A percentile compares a stretch with the other conserved stretches of the same genome.
Evolutionary conservation across 2,113 vertebrate species (phyloP).

Genomic region (Phalacrocorax carbo): DNA sequence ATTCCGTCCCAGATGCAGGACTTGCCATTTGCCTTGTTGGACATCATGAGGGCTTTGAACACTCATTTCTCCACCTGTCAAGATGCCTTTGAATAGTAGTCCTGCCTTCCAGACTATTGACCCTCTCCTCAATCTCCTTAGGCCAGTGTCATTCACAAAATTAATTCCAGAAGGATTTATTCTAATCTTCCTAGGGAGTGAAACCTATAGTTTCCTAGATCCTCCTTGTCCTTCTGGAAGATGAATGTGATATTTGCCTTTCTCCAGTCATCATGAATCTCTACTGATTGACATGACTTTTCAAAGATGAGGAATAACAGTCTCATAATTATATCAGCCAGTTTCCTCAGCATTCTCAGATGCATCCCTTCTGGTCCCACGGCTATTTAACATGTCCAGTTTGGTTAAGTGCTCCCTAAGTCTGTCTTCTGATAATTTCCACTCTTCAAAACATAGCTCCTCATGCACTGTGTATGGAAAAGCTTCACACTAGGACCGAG

Average conservation of each 20-base stretch:
- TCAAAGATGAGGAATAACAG: not conserved
- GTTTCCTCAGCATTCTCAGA: not conserved
- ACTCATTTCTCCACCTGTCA: not conserved
- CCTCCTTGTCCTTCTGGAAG: not conserved
- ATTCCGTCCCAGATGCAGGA: not conserved
- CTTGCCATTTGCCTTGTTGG: not conserved
- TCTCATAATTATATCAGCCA: not conserved
- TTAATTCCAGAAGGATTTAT: not conserved
- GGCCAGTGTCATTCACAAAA: not conserved
- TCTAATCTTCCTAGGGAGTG: not conserved
- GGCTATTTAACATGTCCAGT: not conserved
- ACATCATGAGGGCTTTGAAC: not conserved
- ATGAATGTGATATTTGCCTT: not conserved
- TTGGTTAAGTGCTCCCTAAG: not conserved
- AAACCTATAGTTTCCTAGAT: not conserved
- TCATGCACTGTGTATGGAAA: not conserved
- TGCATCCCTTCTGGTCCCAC: not conserved
- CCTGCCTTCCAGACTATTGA: not conserved
- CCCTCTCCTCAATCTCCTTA: not conserved
- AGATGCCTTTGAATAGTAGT: not conserved
- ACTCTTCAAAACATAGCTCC: not conserved
- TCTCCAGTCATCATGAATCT: not conserved
- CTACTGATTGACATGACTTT: not conserved
- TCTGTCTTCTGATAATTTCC: not conserved
- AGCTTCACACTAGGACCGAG: not conserved